phyloP scores from a whole-genome alignment of 2,888 invertebrate genomes.

The Dolomedes plantarius region DNA sequence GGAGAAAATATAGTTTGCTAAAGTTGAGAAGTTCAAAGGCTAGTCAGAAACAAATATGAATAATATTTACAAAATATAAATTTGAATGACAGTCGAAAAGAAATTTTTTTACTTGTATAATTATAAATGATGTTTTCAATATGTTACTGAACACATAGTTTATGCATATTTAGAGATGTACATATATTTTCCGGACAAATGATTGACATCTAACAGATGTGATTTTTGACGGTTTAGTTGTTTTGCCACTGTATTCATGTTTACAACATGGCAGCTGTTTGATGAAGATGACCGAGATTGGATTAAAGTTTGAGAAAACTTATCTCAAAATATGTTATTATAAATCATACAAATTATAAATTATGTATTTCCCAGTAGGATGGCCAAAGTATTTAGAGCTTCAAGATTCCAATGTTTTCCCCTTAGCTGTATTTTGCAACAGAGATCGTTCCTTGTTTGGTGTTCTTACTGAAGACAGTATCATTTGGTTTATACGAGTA shows the following conservation, averaged over 20 bases:
- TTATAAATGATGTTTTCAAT: no score
- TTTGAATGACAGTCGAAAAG: no score
- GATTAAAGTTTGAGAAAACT: not conserved
- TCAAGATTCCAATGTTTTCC: constrained; percentile 30
- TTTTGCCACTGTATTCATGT: not conserved
- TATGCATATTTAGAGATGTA: no score
- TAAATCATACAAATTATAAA: constrained; percentile 10
- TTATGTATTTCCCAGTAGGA: constrained; percentile 85
- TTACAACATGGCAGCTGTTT: constrained; percentile 36
- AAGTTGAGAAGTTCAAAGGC: no score
- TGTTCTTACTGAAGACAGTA: constrained; percentile 85
- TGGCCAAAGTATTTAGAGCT: constrained; percentile 93
- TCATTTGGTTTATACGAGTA: constrained; percentile 95
- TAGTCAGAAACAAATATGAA: no score
- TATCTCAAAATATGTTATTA: not conserved
- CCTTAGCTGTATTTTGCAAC: constrained; percentile 81
- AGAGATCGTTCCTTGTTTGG: constrained; percentile 93
- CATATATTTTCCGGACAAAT: no score
- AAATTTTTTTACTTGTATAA: no score
- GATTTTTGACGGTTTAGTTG: no score
- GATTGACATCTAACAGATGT: no score
- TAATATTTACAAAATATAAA: no score
- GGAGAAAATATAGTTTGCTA: no score
- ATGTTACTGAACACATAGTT: no score
- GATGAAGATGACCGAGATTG: not conserved